Conservation (phyloP, 1,140 invertebrate genomes). For the Aphis gossypii region DNA sequence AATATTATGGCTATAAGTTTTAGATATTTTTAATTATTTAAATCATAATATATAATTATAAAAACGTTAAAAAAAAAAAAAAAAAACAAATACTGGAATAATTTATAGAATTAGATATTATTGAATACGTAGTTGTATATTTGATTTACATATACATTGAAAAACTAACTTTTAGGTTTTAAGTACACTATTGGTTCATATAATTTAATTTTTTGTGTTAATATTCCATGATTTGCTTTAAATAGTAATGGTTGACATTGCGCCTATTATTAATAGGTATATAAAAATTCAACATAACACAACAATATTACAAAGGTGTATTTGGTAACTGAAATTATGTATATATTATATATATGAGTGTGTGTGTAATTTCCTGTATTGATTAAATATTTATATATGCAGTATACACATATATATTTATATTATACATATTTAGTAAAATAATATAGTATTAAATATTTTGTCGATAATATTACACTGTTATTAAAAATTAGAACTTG, state of each 20-base stretch:
- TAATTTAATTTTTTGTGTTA: not conserved
- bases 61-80: not conserved
- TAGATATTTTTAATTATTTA: no score
- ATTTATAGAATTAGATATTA: not conserved
- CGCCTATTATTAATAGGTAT: not conserved
- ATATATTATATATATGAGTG: no score
- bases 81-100: not conserved
- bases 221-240: not conserved
- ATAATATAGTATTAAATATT: no score
- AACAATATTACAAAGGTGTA: not conserved
- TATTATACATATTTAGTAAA: no score
- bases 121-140: not conserved
- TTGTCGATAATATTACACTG: no score
- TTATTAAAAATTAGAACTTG: no score
- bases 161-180: no score
- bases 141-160: not conserved
- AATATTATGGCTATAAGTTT: no score
- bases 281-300: not conserved
- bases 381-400: no score
- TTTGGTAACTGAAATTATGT: not conserved
- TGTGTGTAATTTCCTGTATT: no score
- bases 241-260: not conserved
- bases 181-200: not conserved
- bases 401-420: no score
- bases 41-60: not conserved